Percentiles rank a stretch among this genome's conserved stretches.
These are phyloP conservation scores for Sebastiscus albofasciatus DNA, from an alignment of 2,797 vertebrate species.

Conservation along the genomic window DNA sequence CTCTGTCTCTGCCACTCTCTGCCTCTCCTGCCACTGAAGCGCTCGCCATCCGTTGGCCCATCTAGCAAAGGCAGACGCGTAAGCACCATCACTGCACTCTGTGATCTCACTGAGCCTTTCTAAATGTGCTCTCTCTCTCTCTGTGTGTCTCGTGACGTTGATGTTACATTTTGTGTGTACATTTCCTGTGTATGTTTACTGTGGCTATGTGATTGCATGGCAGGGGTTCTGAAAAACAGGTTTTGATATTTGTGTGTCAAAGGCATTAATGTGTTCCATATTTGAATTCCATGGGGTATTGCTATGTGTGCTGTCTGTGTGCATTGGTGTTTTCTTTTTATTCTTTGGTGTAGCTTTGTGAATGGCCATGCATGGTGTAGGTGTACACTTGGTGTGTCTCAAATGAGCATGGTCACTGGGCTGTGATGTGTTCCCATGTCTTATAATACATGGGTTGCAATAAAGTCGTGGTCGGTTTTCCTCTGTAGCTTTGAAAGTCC, in stretches of 20 bases:
- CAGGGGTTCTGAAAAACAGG: not conserved
- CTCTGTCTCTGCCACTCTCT: conserved; percentile 70
- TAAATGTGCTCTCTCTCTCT: conserved; percentile 8
- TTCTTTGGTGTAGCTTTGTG: conserved; percentile 24
- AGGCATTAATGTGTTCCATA: not conserved
- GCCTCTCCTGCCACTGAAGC: conserved; percentile 84
- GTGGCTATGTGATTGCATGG: conserved; percentile 58
- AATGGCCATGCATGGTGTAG: conserved; percentile 58
- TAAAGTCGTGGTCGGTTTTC: conserved; percentile 11
- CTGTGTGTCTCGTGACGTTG: conserved; percentile 1
- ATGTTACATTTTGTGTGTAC: conserved; percentile 7
- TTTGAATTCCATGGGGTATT: not conserved
- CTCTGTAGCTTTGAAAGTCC: not conserved
- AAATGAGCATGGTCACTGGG: conserved; percentile 20
- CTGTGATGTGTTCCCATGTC: conserved; percentile 11
- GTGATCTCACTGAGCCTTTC: conserved; percentile 15
- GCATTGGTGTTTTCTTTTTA: conserved; percentile 12
- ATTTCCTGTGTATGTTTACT: not conserved
- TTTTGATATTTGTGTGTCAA: not conserved
- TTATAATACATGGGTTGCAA: not conserved
- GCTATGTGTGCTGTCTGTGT: conserved; percentile 7
- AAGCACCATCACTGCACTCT: conserved; percentile 84
- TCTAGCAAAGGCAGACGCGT: conserved; percentile 99
- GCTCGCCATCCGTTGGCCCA: conserved; percentile 93
- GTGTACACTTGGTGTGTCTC: conserved; percentile 16